phyloP scores from a whole-genome alignment of 2,888 invertebrate genomes.

The Crepidodera aurea region DNA sequence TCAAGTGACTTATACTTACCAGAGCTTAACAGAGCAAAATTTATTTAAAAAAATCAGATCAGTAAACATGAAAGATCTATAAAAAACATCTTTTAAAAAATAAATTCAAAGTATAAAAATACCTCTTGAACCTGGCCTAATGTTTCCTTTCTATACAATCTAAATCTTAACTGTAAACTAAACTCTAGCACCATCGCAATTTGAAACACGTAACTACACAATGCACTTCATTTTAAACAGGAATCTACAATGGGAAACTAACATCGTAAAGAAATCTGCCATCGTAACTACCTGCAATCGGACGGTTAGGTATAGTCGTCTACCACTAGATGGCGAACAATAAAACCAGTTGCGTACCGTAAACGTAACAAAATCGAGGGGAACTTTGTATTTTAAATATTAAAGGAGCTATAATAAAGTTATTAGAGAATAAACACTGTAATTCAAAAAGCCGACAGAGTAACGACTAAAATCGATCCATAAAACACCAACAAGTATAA shows the following conservation, averaged over 20 bases:
- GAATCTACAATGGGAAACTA: background rate
- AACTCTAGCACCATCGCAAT: background rate
- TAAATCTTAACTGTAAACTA: too few species aligned
- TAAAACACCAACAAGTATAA: slow-evolving; percentile 59
- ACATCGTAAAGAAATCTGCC: slow-evolving; percentile 32
- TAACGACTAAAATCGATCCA: slow-evolving; percentile 56
- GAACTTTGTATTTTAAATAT: slow-evolving; percentile 1
- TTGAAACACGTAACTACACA: background rate
- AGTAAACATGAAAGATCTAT: too few species aligned
- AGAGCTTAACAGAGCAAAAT: too few species aligned
- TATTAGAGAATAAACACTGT: slow-evolving; percentile 43
- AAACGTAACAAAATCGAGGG: slow-evolving; percentile 18
- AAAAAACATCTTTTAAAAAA: too few species aligned
- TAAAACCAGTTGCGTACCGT: background rate
- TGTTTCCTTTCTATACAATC: too few species aligned
- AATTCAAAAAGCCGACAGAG: slow-evolving; percentile 51
- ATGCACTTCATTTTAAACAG: background rate
- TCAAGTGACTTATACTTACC: too few species aligned
- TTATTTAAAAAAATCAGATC: too few species aligned
- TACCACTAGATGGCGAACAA: slow-evolving; percentile 53
- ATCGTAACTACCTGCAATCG: slow-evolving; percentile 46
- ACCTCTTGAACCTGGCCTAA: too few species aligned
- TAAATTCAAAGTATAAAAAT: too few species aligned
- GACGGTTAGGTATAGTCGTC: slow-evolving; percentile 49
- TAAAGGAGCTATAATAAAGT: slow-evolving; percentile 29